Conservation (phyloP, 2,888 invertebrate species). For the Lissonota sp. region DNA sequence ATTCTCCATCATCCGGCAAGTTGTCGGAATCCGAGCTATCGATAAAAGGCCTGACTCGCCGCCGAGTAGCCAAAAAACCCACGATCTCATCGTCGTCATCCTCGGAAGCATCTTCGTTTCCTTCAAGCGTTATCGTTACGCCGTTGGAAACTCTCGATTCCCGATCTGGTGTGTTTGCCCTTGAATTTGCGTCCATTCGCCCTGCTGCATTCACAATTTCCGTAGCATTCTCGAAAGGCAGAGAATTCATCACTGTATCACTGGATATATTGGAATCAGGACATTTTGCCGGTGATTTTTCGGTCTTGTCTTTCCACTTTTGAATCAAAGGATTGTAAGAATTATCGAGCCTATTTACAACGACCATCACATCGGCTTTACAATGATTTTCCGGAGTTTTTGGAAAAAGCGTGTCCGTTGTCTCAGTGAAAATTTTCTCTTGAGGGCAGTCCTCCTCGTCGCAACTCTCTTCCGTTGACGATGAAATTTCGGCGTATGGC, state of each 20-base stretch:
- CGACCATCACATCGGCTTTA: conserved; percentile 29
- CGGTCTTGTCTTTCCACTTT: conserved; percentile 55
- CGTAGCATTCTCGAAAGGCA: background rate
- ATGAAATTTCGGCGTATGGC: background rate
- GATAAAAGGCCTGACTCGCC: conserved; percentile 9
- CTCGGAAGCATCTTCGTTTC: conserved; percentile 31
- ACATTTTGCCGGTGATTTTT: background rate
- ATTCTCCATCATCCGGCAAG: background rate
- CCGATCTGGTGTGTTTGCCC: background rate
- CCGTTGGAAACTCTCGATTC: background rate
- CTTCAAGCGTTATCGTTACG: conserved; percentile 18
- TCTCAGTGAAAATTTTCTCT: background rate
- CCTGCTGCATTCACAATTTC: background rate
- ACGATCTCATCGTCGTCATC: conserved; percentile 60
- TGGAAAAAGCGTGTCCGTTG: background rate
- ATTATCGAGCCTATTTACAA: conserved; percentile 57
- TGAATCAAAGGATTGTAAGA: conserved; percentile 56
- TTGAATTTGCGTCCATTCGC: background rate
- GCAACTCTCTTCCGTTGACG: background rate
- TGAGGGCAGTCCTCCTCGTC: background rate
- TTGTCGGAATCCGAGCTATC: background rate
- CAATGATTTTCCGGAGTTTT: background rate
- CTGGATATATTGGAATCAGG: background rate
- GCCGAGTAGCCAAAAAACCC: conserved; percentile 11
- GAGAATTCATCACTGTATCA: background rate